Conservation (phyloP, 2,888 invertebrate genomes). For the Epirrita christyi region DNA sequence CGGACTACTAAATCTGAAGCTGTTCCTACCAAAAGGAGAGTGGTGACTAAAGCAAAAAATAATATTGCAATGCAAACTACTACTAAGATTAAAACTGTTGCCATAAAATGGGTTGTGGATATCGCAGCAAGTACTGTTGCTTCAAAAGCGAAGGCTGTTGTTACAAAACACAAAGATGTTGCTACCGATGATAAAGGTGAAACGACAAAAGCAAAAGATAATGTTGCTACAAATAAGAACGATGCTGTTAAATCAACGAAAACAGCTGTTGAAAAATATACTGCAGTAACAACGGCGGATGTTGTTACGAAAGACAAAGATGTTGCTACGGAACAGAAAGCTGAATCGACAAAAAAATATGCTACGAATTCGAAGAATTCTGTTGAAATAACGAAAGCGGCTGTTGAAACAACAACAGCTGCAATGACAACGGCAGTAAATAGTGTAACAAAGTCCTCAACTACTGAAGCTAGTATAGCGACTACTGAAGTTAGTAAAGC, state of each 20-base stretch:
- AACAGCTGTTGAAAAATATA: no score
- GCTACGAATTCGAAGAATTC: no score
- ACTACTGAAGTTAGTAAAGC: not conserved
- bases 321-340: not conserved
- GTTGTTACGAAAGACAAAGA: conserved; percentile 3
- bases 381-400: not conserved
- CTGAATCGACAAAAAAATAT: no score
- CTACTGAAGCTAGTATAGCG: not conserved
- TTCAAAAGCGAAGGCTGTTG: not conserved
- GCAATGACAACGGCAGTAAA: not conserved
- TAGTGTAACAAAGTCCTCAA: not conserved
- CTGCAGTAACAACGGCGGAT: no score
- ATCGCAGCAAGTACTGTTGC: not conserved
- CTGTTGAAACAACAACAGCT: not conserved
- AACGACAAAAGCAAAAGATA: no score
- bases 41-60: not conserved
- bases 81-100: not conserved
- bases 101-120: not conserved
- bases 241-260: no score
- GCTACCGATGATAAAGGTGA: no score
- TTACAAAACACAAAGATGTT: not conserved
- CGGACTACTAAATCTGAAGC: not conserved
- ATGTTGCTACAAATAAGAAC: no score
- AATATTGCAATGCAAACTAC: not conserved
- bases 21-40: not conserved